Evolutionary conservation across 2,888 invertebrate species (phyloP), one percentile per base, ranked within the genome.

Genomic region (Drosophila testacea): DNA sequence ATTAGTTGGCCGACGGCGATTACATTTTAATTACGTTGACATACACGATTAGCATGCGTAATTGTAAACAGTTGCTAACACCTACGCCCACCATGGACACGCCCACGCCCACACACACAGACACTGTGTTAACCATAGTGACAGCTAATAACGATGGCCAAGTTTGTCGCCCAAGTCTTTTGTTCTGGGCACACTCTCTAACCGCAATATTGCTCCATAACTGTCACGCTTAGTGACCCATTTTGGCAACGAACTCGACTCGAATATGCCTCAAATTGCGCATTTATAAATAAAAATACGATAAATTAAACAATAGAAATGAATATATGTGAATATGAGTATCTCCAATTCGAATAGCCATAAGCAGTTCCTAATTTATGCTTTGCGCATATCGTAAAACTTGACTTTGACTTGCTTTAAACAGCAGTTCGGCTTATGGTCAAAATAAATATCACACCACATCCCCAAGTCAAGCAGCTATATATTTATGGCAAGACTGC

Each of bases 1-100:
- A 77, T 85, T 82, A 85, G 85, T 51, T 81, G 71, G 47, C 55
- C 68, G 80, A 68, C 67, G 76, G 86, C 70, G 75, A 85, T 86
- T 83, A 88, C 79, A 79, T 69, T 88, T 86, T 87, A 87, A 86
- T 86, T 88, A 83, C 88, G 84, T 68, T 83, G 88, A 86, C 84
- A 87, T 22, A 72, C 78, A 69, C 77, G 88, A 86, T 86, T 88
- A 83, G 87, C 81, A 86, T 86, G 88, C 78, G 82, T 83, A 86
- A 86, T 86, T 83, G 79, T 77, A 63, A 64, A 50, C 66, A 46
- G 67, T 72, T 59, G 73, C 69, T 47, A 44, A 16, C 42, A 55
- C 16, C 30, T 7, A 70, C 76, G 44, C 56, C 59, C 65, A 66
- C 56, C 4, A 4, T 1, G 22, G 13, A 11, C 30, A 54, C 56